Base-by-base conservation (phyloP, 2,797 vertebrate species). In the Leuciscus waleckii region DNA sequence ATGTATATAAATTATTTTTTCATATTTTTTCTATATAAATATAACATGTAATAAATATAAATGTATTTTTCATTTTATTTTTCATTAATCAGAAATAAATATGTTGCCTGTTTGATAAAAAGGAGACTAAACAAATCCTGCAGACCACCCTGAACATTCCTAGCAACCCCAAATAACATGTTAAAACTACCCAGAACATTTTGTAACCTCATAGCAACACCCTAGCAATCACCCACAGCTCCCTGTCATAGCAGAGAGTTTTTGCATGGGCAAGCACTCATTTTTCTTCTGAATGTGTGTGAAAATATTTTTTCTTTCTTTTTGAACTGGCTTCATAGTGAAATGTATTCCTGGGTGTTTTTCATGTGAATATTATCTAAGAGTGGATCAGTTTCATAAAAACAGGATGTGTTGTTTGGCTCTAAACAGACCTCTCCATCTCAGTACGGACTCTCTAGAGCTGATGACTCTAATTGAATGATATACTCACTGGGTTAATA, bases 381-480 rank as follows among this genome's bases (percentile, higher is more conserved):
- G 46, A n/a, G 63, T 37, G 58, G 26, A 70, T 84, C 78, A 49
- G 63, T 80, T 75, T 61, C 35, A 69, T 70, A 46, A 68, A 77
- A 67, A 68, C 75, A 85, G 80, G 58, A 74, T 49, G 29, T 68
- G 51, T 79, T 85, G 70, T 76, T 81, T 83, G 61, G 74, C 74
- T 49, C 71, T 49, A 67, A 85, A 86, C 84, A 80, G 74, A 29
- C 84, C 46, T 69, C 75, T 85, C 61, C 54, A 73, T 79, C 79
- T 79, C 79, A 46, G 65, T 86, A 29, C 5, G 69, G 75, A 58
- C 80, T 65, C 87, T 78, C 58, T 26, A 86, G 35, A 85, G 82
- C 49, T 86, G 87, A 86, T 88, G 87, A 80, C 65, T 83, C 49
- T 89, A 89, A 89, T 89, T 88, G 79, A 88, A 88, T 88, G 85